phyloP scores from a whole-genome alignment of 30 jellyfish, hydroid and myxozoan species.

The Turritopsis dohrnii region DNA sequence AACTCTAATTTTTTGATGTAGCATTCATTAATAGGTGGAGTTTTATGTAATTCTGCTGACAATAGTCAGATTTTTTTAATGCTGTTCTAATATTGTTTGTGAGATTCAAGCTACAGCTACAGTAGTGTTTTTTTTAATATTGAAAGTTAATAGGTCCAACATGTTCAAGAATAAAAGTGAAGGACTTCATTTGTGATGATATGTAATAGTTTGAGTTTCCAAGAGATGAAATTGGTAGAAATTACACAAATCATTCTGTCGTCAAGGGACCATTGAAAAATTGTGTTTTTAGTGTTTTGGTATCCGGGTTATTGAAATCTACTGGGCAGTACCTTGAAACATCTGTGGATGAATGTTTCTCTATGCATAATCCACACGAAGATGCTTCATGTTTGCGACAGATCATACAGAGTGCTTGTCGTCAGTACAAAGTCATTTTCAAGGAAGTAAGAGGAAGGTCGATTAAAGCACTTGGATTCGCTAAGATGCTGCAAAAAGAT shows the following conservation, averaged over 20 bases:
- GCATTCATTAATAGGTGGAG: too few species aligned
- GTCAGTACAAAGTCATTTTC: slow-evolving; percentile 58
- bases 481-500: slow-evolving; percentile 89
- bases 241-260: not conserved
- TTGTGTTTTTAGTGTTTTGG: slow-evolving; percentile 55
- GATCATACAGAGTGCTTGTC: slow-evolving; percentile 52
- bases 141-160: too few species aligned
- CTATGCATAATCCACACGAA: slow-evolving; percentile 25
- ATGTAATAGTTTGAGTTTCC: too few species aligned
- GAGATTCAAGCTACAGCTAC: too few species aligned
- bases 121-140: too few species aligned
- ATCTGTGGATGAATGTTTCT: slow-evolving; percentile 63
- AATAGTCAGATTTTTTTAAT: too few species aligned
- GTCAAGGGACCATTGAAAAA: not conserved
- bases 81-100: too few species aligned
- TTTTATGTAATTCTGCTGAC: too few species aligned
- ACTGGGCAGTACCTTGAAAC: slow-evolving; percentile 77
- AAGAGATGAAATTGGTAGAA: too few species aligned
- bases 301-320: slow-evolving; percentile 77
- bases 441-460: slow-evolving; percentile 75
- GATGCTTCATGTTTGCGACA: slow-evolving; percentile 50
- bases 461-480: slow-evolving; percentile 92
- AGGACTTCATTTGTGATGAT: too few species aligned
- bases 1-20: too few species aligned
- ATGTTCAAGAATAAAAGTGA: too few species aligned